A percentile compares a stretch with the other conserved stretches of the same genome.
Evolutionary conservation across 2,113 vertebrate species (phyloP).

Genomic region (Gobio gobio): DNA sequence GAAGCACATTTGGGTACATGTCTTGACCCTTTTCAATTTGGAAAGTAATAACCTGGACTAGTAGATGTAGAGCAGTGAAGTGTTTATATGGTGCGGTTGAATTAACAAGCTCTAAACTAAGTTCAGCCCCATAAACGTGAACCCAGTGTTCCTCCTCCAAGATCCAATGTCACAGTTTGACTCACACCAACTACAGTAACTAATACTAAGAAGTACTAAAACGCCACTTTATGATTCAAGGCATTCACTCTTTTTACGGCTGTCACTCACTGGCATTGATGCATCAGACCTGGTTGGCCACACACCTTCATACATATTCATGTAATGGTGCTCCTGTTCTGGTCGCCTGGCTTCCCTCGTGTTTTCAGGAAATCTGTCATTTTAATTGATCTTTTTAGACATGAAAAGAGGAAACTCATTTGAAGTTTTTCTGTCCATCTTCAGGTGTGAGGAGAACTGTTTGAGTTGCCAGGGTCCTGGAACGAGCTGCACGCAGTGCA

Average conservation of each 20-base stretch:
- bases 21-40: background rate
- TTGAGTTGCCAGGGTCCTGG: slow-evolving; percentile 81
- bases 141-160: background rate
- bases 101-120: background rate
- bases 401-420: background rate
- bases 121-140: background rate
- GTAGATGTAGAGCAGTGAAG: background rate
- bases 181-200: background rate
- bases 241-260: background rate
- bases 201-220: background rate
- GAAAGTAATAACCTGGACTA: background rate
- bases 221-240: background rate
- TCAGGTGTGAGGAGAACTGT: slow-evolving; percentile 88
- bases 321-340: slow-evolving; percentile 32
- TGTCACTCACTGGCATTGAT: slow-evolving; percentile 34
- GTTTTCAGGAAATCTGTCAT: slow-evolving; percentile 15
- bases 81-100: background rate
- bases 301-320: slow-evolving; percentile 49
- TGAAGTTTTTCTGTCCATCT: slow-evolving; percentile 20
- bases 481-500: slow-evolving; percentile 82
- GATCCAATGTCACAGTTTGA: background rate
- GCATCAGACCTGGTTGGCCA: background rate
- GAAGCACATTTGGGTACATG: background rate
- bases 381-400: background rate
- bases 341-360: slow-evolving; percentile 25